Conservation (phyloP, 2,113 vertebrate genomes). For the Cervus canadensis region DNA sequence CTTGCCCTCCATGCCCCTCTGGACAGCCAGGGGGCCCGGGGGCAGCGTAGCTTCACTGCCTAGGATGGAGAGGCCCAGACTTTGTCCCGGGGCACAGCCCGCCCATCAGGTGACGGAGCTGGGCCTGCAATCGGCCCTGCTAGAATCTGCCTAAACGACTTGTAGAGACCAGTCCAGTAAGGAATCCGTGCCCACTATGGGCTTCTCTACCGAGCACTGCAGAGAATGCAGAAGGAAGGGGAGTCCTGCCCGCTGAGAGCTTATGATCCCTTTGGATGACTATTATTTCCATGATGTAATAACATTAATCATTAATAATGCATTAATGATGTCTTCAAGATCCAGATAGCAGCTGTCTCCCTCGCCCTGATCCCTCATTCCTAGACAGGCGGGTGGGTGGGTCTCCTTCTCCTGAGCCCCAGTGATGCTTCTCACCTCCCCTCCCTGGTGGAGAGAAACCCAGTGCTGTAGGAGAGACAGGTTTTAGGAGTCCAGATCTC, state of each 20-base stretch:
- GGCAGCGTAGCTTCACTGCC: background rate
- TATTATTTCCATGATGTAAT: background rate
- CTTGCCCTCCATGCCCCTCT: background rate
- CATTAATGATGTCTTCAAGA: background rate
- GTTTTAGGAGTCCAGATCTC: background rate
- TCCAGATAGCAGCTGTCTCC: background rate
- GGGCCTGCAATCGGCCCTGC: background rate
- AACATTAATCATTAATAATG: background rate
- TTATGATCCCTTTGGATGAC: background rate
- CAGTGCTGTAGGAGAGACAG: background rate
- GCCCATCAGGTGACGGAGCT: background rate
- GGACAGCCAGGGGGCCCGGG: background rate
- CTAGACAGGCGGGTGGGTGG: background rate
- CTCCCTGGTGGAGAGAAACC: background rate
- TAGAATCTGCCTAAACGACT: background rate
- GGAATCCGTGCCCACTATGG: background rate
- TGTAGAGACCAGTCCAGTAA: background rate
- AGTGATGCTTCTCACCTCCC: background rate
- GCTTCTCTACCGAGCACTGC: background rate
- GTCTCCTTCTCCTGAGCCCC: background rate
- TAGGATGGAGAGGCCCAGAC: background rate
- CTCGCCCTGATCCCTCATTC: background rate
- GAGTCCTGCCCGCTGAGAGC: background rate
- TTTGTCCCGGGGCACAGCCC: background rate
- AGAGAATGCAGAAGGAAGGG: conserved; percentile 8